Percentiles rank a stretch among this genome's conserved stretches.
These are phyloP conservation scores for Meteorus cinctellus DNA, from an alignment of 2,888 invertebrate species.

Conservation along the genomic window DNA sequence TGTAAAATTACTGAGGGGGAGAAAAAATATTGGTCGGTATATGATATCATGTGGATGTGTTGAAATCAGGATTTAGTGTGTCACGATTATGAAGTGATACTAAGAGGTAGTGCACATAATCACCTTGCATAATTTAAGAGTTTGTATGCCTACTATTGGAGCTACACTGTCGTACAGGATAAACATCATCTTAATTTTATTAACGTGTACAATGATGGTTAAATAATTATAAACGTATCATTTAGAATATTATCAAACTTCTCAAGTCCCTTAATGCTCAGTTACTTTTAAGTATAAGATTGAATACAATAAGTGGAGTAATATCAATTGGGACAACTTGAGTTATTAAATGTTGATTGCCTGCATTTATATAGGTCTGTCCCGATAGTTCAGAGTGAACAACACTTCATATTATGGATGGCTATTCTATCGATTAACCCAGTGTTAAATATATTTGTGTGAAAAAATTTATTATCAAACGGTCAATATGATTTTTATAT, in stretches of 20 bases:
- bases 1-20: background rate
- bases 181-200: background rate
- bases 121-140: conserved; percentile 52
- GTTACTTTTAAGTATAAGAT: background rate
- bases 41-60: background rate
- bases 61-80: conserved; percentile 47
- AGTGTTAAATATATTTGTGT: background rate
- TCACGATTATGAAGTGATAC: conserved; percentile 46
- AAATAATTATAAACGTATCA: background rate
- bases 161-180: background rate
- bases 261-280: background rate
- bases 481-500: background rate
- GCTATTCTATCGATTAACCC: background rate
- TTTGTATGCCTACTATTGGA: background rate
- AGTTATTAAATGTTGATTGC: background rate
- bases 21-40: background rate
- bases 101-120: conserved; percentile 41
- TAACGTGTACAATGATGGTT: background rate
- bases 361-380: too few relatives aligned
- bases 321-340: background rate
- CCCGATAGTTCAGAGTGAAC: background rate
- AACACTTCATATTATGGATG: background rate
- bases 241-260: background rate
- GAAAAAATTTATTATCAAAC: background rate
- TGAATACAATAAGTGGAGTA: background rate